These are phyloP conservation scores for Muscidifurax raptorellus DNA, from an alignment of 1,140 invertebrate genomes.

Conservation along the genomic window DNA sequence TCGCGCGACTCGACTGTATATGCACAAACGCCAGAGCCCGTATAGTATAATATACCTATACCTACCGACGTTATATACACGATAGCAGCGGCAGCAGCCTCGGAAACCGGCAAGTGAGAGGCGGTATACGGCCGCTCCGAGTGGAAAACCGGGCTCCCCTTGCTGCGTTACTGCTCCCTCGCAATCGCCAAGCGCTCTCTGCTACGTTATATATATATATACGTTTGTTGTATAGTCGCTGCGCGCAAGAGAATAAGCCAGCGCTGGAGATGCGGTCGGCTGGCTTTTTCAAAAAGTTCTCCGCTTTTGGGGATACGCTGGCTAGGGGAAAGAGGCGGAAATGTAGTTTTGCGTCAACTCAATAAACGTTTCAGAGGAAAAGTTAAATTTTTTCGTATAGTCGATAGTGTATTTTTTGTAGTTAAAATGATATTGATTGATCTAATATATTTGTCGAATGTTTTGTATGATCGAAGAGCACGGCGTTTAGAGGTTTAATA, in stretches of 20 bases:
- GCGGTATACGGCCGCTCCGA: neutral
- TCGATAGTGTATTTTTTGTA: too few species aligned
- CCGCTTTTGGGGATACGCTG: neutral
- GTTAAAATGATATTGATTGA: too few species aligned
- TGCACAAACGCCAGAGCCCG: too few species aligned
- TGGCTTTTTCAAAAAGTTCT: neutral
- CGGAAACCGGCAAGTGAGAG: conserved; percentile 17
- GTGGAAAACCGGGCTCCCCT: conserved; percentile 1
- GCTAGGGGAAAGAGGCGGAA: too few species aligned
- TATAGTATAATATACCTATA: too few species aligned
- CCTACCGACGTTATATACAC: neutral
- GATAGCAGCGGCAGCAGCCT: neutral
- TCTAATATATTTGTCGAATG: too few species aligned
- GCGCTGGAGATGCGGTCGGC: neutral
- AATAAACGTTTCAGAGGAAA: too few species aligned
- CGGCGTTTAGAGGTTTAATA: too few species aligned
- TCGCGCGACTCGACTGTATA: neutral
- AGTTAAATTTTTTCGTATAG: too few species aligned
- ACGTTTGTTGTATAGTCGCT: neutral
- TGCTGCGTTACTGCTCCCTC: conserved; percentile 8
- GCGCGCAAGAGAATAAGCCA: neutral
- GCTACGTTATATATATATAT: too few species aligned
- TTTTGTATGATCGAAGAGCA: too few species aligned
- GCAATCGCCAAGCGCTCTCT: neutral
- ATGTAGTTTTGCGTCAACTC: too few species aligned